Conservation (phyloP, 1,140 invertebrate species). For the Platyura marginata region DNA sequence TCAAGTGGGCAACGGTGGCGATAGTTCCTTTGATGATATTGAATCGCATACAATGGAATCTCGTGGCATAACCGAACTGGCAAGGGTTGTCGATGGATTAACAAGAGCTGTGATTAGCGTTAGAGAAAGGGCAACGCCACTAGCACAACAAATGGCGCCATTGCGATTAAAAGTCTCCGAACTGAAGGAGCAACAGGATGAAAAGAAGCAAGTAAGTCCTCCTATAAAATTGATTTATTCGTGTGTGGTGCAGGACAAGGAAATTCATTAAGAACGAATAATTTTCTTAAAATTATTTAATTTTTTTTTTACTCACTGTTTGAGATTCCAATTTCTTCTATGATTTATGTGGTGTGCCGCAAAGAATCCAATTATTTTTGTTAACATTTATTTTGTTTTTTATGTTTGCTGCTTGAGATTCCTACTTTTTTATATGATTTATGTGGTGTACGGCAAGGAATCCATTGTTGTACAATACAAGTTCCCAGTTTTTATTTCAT, state of each 20-base stretch:
- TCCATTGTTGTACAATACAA: too few relatives aligned
- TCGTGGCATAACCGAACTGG: constrained; percentile 2
- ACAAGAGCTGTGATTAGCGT: constrained; percentile 2
- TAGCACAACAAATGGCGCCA: constrained; percentile 3
- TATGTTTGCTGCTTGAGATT: too few relatives aligned
- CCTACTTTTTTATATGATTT: too few relatives aligned
- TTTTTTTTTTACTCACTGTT: neutral
- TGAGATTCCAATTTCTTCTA: neutral
- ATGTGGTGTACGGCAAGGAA: too few relatives aligned
- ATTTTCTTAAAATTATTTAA: neutral
- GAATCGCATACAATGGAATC: neutral
- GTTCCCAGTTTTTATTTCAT: too few relatives aligned
- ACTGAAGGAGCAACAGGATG: constrained; percentile 4
- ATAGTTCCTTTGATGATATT: neutral
- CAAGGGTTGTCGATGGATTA: constrained; percentile 4
- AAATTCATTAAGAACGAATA: neutral
- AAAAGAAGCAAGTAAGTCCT: constrained; percentile 4
- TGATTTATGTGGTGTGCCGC: neutral
- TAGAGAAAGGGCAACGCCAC: constrained; percentile 1
- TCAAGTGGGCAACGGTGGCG: constrained; percentile 5
- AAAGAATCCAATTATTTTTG: neutral
- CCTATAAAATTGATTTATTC: too few relatives aligned
- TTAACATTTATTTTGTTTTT: too few relatives aligned
- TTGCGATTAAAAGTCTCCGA: neutral
- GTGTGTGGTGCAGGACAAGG: neutral